Conservation (phyloP, 2,113 vertebrate genomes). For the Capreolus pygargus region DNA sequence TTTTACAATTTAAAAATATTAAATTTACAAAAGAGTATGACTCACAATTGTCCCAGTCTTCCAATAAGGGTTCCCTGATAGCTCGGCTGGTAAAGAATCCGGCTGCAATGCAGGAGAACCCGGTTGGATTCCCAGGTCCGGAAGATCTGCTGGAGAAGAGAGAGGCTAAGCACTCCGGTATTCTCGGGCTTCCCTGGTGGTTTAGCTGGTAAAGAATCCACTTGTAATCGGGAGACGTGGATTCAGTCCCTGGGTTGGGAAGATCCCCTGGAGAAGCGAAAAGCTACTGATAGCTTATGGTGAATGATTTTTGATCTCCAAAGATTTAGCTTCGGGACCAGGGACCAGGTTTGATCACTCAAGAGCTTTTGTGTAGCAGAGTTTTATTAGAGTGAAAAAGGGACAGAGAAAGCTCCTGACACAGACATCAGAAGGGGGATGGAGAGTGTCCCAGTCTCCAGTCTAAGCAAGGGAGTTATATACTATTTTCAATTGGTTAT, state of each 20-base stretch:
- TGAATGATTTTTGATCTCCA: neutral
- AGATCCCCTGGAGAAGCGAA: neutral
- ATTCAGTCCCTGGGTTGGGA: neutral
- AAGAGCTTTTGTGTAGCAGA: neutral
- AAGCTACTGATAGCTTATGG: neutral
- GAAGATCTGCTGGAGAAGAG: neutral
- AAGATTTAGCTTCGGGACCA: neutral
- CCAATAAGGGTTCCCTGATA: neutral
- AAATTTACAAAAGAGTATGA: neutral
- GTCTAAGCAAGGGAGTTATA: neutral
- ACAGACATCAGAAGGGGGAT: neutral
- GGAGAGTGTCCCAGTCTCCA: neutral
- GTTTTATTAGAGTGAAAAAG: neutral
- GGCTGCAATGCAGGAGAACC: neutral
- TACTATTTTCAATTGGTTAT: neutral
- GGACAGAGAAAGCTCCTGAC: neutral
- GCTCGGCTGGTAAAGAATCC: neutral
- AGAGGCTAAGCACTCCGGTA: neutral
- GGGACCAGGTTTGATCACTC: neutral
- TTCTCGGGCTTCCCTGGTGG: neutral
- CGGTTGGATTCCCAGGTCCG: accelerated
- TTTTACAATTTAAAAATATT: neutral
- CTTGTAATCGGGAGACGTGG: neutral
- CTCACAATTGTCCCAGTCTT: neutral
- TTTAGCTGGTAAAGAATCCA: neutral